Percentiles rank a stretch among this genome's conserved stretches.
phyloP scores from a whole-genome alignment of 2,113 vertebrate species.

The Macquaria ambigua region DNA sequence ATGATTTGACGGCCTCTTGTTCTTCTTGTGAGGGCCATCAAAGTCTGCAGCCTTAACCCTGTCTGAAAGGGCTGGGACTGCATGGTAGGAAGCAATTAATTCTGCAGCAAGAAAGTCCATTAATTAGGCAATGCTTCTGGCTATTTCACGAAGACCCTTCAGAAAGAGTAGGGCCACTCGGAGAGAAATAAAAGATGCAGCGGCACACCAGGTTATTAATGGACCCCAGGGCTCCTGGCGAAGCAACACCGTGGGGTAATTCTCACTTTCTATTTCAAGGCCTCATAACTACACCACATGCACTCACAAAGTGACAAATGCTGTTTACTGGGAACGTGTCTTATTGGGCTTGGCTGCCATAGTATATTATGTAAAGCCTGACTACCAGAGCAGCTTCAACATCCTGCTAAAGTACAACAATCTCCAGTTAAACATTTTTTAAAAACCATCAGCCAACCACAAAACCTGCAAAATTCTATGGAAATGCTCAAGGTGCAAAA shows the following conservation, averaged over 20 bases:
- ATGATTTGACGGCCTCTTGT: conserved; percentile 62
- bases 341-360: conserved; percentile 26
- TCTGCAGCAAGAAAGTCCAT: conserved; percentile 69
- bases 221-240: conserved; percentile 54
- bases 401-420: not conserved
- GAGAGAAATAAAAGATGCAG: conserved; percentile 72
- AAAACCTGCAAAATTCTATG: not conserved
- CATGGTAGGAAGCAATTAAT: conserved; percentile 74
- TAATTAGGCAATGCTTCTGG: conserved; percentile 78
- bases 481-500: not conserved
- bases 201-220: conserved; percentile 78
- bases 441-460: not conserved
- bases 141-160: conserved; percentile 70
- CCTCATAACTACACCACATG: conserved; percentile 51
- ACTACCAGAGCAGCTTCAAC: conserved; percentile 10
- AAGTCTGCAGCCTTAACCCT: conserved; percentile 60
- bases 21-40: conserved; percentile 73
- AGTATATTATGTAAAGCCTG: conserved; percentile 33
- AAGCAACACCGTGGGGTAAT: conserved; percentile 55
- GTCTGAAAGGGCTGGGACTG: conserved; percentile 59
- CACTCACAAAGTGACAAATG: conserved; percentile 61
- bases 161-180: conserved; percentile 61
- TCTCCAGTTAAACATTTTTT: not conserved
- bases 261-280: conserved; percentile 63
- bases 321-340: conserved; percentile 50